Evolutionary conservation across 2,888 invertebrate genomes (phyloP).

Genomic region (Apodemia mormo): DNA sequence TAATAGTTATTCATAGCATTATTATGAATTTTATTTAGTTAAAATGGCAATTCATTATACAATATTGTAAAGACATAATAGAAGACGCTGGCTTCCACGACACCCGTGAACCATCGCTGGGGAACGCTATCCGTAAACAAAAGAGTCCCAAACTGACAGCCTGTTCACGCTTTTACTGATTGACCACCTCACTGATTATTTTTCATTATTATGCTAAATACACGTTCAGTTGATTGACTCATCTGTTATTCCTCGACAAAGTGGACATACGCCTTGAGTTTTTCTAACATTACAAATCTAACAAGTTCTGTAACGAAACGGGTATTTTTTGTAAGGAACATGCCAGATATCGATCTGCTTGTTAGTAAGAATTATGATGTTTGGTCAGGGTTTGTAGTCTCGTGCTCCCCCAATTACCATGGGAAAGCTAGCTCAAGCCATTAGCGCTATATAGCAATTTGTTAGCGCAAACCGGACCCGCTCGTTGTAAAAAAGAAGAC

Average conservation of each 20-base stretch:
- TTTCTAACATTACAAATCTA: conserved; percentile 20
- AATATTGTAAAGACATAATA: conserved; percentile 49
- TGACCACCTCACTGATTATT: conserved; percentile 71
- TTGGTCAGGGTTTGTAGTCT: conserved; percentile 44
- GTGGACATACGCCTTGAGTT: conserved; percentile 27
- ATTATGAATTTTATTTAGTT: conserved; percentile 47
- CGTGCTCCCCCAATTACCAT: conserved; percentile 53
- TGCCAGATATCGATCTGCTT: conserved; percentile 47
- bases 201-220: conserved; percentile 61
- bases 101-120: conserved; percentile 53
- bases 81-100: conserved; percentile 61
- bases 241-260: conserved; percentile 47
- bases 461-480: conserved; percentile 44
- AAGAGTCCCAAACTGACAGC: conserved; percentile 70
- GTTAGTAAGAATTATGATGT: conserved; percentile 43
- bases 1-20: conserved; percentile 68
- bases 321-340: conserved; percentile 26
- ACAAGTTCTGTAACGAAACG: conserved; percentile 16
- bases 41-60: conserved; percentile 61
- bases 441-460: conserved; percentile 52
- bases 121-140: conserved; percentile 46
- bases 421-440: conserved; percentile 41
- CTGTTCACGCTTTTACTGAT: conserved; percentile 75
- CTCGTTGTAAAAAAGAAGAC: conserved; percentile 11
- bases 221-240: conserved; percentile 66